phyloP scores from a whole-genome alignment of 2,113 vertebrate genomes.

The Lathamus discolor region DNA sequence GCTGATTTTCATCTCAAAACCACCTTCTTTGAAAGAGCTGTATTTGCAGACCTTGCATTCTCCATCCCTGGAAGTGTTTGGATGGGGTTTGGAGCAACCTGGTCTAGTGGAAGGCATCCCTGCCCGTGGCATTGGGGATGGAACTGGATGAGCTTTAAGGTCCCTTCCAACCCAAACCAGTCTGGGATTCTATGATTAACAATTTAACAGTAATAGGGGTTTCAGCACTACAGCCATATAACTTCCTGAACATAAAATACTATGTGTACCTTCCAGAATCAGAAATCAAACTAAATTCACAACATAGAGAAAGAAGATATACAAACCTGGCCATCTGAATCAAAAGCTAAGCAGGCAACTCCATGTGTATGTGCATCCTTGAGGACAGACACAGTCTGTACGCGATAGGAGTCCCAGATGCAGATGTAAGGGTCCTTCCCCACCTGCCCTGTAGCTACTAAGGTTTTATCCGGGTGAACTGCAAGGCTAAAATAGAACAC shows the following conservation, averaged over 20 bases:
- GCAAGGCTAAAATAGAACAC: slow-evolving; percentile 84
- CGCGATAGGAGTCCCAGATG: slow-evolving; percentile 90
- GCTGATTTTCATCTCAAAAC: neutral
- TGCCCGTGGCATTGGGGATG: neutral
- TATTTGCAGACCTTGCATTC: neutral
- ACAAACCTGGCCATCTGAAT: slow-evolving; percentile 93
- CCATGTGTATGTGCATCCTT: slow-evolving; percentile 95
- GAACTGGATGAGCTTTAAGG: neutral
- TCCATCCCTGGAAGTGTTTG: neutral
- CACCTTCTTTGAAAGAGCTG: neutral
- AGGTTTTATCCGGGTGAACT: slow-evolving; percentile 91
- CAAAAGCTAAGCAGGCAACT: slow-evolving; percentile 91
- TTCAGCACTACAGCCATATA: neutral
- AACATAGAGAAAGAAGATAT: neutral
- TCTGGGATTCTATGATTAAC: neutral
- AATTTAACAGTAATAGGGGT: neutral
- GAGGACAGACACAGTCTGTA: slow-evolving; percentile 92
- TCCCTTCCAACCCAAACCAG: neutral
- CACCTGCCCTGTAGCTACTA: slow-evolving; percentile 96
- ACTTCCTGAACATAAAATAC: neutral
- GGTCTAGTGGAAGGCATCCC: neutral
- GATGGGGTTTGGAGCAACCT: neutral
- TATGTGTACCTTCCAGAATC: accelerated
- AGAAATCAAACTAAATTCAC: neutral
- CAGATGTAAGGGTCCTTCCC: slow-evolving; percentile 95